Conservation (phyloP, 2,113 vertebrate genomes). For the Sporophila hypoxantha region DNA sequence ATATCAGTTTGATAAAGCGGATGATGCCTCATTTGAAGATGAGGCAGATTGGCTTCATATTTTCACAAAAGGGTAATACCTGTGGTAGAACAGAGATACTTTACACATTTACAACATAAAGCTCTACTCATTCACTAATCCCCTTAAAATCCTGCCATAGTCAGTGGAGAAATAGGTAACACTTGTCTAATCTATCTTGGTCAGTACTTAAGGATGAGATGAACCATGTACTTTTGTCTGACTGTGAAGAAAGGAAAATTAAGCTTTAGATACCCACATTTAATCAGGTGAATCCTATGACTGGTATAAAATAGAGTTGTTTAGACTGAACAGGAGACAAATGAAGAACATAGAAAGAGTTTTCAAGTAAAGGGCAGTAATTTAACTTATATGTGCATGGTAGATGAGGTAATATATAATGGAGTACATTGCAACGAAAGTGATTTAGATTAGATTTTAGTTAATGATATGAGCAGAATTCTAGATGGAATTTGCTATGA, state of each 20-base stretch:
- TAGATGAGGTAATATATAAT: neutral
- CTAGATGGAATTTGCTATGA: neutral
- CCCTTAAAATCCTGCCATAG: neutral
- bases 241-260: neutral
- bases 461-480: neutral
- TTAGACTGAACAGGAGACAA: neutral
- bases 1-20: neutral
- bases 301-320: neutral
- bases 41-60: neutral
- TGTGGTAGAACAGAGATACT: neutral
- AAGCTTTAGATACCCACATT: neutral
- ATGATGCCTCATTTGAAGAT: neutral
- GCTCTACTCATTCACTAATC: neutral
- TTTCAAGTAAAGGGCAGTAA: neutral
- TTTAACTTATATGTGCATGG: neutral
- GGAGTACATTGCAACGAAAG: neutral
- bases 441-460: neutral
- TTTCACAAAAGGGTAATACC: neutral
- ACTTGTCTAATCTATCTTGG: neutral
- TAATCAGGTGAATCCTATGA: neutral
- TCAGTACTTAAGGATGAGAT: neutral
- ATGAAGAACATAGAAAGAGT: neutral
- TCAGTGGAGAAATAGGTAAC: neutral
- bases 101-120: neutral
- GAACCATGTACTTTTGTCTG: neutral